Evolutionary conservation across 2,797 vertebrate genomes (phyloP), one percentile per base, ranked within the genome.

Genomic region (Pygocentrus nattereri): DNA sequence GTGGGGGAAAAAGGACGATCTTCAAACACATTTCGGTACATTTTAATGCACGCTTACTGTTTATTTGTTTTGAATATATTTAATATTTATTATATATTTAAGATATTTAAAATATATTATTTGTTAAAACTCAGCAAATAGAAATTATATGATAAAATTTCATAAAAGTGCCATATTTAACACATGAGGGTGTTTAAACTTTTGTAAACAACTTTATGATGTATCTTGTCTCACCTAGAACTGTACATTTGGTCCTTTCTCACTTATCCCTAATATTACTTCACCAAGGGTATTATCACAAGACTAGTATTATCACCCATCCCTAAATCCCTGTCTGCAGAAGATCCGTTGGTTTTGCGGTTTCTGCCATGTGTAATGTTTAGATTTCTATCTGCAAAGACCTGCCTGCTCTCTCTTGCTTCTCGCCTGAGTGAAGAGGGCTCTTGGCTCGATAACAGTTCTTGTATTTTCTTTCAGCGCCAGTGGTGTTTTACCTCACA

Each of bases 231-330:
- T 31, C 31, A 65, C 21, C 18, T n/a, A 38, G 31, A 11, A 65
- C 62, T 19, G 21, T 38, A n/a, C 18, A 67, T 67, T 67, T 67
- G 19, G 10, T n/a, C 2, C 58, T 18, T n/a, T 13, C 64, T 41
- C 10, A 67, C 64, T 8, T 13, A 41, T 67, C 64, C 64, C 64
- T 67, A 67, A 41, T 67, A 67, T 67, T 67, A n/a, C 31, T 41
- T 23, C 5, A 67, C 7, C 64, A 67, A n/a, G 64, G 31, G 34
- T 21, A 8, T 65, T 65, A 8, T 38, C 62, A 38, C 31, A 65
- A 38, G 18, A 38, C 30, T 21, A n/a, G 31, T 67, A 67, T 41
- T 41, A 67, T 41, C 64, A 12, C 31, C 23, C 21, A 27, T 44
- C 34, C n/a, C n/a, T 47, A 23, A 47, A 49, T 70, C n/a, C 41